Conservation (phyloP, 2,797 vertebrate species). For the Rhinogobio ventralis region DNA sequence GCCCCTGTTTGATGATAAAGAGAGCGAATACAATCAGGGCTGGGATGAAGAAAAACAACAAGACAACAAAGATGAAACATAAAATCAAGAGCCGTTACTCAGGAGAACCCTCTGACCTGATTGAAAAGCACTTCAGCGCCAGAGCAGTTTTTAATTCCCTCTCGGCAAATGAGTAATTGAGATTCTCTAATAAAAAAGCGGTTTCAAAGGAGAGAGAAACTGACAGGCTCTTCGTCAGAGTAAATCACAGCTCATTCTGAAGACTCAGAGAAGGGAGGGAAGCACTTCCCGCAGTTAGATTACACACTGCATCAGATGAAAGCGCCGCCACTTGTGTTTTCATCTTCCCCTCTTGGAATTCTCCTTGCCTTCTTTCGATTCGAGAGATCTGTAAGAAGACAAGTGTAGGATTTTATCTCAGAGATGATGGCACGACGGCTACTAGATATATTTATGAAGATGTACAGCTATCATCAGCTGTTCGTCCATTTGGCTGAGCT, state of each 20-base stretch:
- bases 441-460: no score
- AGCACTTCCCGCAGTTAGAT: constrained; percentile 55
- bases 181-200: constrained; percentile 58
- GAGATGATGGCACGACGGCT: constrained; percentile 18
- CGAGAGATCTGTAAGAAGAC: constrained; percentile 40
- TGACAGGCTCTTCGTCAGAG: constrained; percentile 49
- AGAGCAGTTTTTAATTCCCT: constrained; percentile 55
- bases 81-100: constrained; percentile 48
- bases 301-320: constrained; percentile 57
- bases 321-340: constrained; percentile 39
- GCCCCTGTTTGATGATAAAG: constrained; percentile 28
- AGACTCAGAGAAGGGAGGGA: constrained; percentile 29
- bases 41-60: neutral
- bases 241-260: constrained; percentile 51
- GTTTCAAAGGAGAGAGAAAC: constrained; percentile 50
- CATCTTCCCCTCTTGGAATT: constrained; percentile 39
- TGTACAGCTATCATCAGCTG: no score
- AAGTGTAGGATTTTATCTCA: constrained; percentile 46
- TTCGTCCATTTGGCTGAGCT: no score
- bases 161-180: constrained; percentile 52
- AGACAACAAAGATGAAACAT: constrained; percentile 32
- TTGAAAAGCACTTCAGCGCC: constrained; percentile 30
- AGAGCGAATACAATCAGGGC: neutral
- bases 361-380: neutral
- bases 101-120: constrained; percentile 54